Evolutionary conservation across 1,140 invertebrate genomes (phyloP).

Genomic region (Drosophila repleta): DNA sequence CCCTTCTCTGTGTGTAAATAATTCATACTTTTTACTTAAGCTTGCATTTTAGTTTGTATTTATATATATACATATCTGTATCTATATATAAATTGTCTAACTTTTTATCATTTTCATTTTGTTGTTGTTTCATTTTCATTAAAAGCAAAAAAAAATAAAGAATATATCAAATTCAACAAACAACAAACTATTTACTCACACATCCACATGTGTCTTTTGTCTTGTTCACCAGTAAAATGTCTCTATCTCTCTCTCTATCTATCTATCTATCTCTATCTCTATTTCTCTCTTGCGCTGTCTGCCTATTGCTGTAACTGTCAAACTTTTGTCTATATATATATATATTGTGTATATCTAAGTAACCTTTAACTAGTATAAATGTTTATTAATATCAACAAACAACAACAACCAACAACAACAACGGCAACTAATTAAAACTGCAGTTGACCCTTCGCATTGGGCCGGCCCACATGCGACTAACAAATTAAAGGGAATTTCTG

Average conservation of each 20-base stretch:
- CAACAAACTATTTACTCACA: constrained; percentile 81
- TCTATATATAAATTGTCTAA: constrained; percentile 33
- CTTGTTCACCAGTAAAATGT: constrained; percentile 81
- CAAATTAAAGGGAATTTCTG: constrained; percentile 70
- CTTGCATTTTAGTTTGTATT: constrained; percentile 35
- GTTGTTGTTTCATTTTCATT: constrained; percentile 65
- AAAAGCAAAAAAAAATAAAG: constrained; percentile 24
- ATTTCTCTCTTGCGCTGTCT: constrained; percentile 32
- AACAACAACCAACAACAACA: constrained; percentile 26
- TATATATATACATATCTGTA: constrained; percentile 2
- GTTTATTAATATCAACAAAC: constrained; percentile 49
- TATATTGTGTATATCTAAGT: constrained; percentile 33
- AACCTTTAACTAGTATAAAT: constrained; percentile 42
- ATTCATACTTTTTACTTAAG: constrained; percentile 66
- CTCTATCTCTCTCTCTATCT: constrained; percentile 33
- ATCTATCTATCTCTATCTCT: constrained; percentile 39
- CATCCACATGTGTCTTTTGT: constrained; percentile 83
- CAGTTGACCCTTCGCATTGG: constrained; percentile 25
- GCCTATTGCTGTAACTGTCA: constrained; percentile 38
- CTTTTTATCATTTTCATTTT: constrained; percentile 17
- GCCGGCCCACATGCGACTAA: constrained; percentile 63
- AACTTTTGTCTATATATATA: constrained; percentile 38
- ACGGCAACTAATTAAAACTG: constrained; percentile 68
- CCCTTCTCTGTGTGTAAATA: constrained; percentile 59
- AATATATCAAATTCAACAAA: constrained; percentile 44